These are phyloP conservation scores for Hylomyscus alleni DNA, from an alignment of 2,797 vertebrate genomes.

Conservation along the genomic window DNA sequence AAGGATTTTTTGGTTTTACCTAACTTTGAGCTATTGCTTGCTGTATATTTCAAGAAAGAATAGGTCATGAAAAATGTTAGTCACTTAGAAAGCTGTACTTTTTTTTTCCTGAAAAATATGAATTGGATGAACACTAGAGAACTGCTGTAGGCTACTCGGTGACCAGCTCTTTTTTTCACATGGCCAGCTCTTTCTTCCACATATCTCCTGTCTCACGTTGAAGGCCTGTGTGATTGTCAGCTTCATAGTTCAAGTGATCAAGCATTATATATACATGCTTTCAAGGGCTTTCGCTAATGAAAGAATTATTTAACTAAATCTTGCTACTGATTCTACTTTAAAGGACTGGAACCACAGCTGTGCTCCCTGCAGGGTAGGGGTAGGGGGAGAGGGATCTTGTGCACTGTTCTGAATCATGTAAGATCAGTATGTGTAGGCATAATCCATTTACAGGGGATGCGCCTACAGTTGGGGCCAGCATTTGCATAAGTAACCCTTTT, in stretches of 20 bases:
- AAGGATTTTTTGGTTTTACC: constrained; percentile 53
- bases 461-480: not conserved
- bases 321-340: not conserved
- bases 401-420: not conserved
- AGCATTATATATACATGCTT: not conserved
- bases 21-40: not conserved
- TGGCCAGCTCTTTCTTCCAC: too few species aligned
- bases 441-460: not conserved
- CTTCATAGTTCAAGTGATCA: constrained; percentile 20
- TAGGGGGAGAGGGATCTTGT: not conserved
- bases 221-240: not conserved
- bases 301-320: constrained; percentile 24
- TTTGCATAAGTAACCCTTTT: not conserved
- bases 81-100: constrained; percentile 60
- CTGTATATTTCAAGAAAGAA: constrained; percentile 38
- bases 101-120: constrained; percentile 34
- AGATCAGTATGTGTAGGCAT: not conserved
- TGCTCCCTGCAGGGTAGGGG: not conserved
- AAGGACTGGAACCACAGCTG: constrained; percentile 22
- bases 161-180: too few species aligned
- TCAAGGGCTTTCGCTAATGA: not conserved
- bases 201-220: not conserved
- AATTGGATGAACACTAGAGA: not conserved
- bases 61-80: constrained; percentile 7
- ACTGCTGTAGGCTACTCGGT: not conserved